Base-by-base conservation (phyloP, 2,888 invertebrate species). In the Mystacides longicornis region DNA sequence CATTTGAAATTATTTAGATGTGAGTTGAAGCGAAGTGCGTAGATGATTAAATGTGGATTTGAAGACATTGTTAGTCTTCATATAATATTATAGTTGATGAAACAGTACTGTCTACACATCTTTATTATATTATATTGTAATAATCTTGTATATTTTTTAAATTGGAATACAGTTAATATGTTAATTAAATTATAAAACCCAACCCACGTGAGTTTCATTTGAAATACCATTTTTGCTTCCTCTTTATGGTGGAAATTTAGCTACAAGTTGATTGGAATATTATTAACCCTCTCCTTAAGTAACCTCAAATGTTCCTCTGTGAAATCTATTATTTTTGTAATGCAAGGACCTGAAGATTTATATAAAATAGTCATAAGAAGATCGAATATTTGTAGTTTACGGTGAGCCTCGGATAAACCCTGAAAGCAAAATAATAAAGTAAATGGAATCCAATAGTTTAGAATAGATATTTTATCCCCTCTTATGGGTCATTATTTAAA, bases 321-420 rank as follows among this genome's bases (percentile, higher is more conserved):
- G 4, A 54, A 50, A 9, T 54, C 48, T 2, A 19, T 22, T 5
- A 52, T 56, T 16, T 49, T 52, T 18, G 54, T 50, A 21, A 61
- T 33, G 27, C 48, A 52, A 11, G 59, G 61, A 3, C 56, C 55
- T 7, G 52, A 23, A n/a, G 21, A 3, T 22, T 31, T 49, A 27
- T 55, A 60, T 9, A 23, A n/a, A 16, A 61, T 52, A 5, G 55
- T 45, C 7, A 61, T 37, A 18, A 57, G 51, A 23, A 54, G 48
- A 37, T 60, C 51, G 27, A 54, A 19, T 16, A 45, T 55, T 33
- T 56, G 55, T 23, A 61, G 33, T 23, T 51, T 53, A 20, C 54
- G 31, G 21, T 51, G 52, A 11, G 61, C 59, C 14, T 49, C 49
- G 19, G 49, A 49, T 27, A 61, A 52, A 14, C 54, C 57, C 61